Conservation (phyloP, 2,113 vertebrate species). For the Alexandromys fortis region DNA sequence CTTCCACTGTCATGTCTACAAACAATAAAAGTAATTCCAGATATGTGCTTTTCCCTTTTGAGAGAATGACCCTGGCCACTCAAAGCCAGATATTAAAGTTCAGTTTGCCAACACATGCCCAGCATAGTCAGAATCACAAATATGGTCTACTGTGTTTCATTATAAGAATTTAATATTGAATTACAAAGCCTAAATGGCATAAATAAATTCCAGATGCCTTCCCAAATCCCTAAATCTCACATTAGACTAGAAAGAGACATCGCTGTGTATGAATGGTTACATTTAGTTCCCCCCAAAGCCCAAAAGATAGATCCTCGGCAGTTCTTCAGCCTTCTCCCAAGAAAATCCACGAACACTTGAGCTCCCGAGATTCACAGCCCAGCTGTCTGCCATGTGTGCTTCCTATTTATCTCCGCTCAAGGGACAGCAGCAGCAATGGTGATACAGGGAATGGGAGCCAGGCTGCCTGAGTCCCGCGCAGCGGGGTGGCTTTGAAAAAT, state of each 20-base stretch:
- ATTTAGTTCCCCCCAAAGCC: constrained; percentile 54
- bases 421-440: background rate
- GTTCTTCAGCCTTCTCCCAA: background rate
- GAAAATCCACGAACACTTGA: background rate
- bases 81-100: background rate
- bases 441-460: background rate
- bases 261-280: constrained; percentile 7
- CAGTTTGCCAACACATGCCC: constrained; percentile 31
- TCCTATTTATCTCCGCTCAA: background rate
- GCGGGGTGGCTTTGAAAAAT: background rate
- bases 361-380: constrained; percentile 3
- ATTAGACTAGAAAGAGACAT: constrained; percentile 71
- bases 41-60: background rate
- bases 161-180: constrained; percentile 71
- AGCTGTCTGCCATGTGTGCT: constrained; percentile 75
- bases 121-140: background rate
- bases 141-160: constrained; percentile 59
- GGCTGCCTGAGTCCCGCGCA: background rate
- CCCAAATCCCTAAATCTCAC: constrained; percentile 72
- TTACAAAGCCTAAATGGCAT: constrained; percentile 77
- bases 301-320: background rate
- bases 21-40: background rate
- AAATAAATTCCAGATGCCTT: constrained; percentile 84
- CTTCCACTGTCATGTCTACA: background rate
- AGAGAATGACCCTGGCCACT: background rate